phyloP scores from a whole-genome alignment of 1,140 invertebrate genomes.

The Zaprionus ornatus region DNA sequence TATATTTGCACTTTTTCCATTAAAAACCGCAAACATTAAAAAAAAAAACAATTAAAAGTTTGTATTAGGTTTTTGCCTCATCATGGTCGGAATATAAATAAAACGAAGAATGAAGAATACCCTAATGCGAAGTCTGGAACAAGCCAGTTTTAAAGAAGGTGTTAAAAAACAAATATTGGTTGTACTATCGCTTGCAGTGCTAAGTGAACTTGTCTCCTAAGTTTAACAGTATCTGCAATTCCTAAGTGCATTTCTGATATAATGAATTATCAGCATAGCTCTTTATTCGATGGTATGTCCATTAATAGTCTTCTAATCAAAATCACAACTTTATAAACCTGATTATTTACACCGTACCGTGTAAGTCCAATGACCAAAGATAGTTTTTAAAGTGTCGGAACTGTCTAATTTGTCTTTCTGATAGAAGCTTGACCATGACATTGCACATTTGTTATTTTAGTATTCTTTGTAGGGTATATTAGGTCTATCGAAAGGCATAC shows the following conservation, averaged over 20 bases:
- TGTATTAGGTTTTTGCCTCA: background rate
- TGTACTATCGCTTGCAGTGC: background rate
- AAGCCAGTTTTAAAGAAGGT: no score
- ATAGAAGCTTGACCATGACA: constrained; percentile 17
- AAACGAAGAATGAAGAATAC: background rate
- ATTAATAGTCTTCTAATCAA: background rate
- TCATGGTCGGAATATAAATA: background rate
- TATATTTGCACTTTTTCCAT: background rate
- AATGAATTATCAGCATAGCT: background rate
- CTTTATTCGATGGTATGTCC: background rate
- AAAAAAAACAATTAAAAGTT: background rate
- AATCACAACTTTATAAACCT: background rate
- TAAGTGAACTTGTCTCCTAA: background rate
- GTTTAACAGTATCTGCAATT: background rate
- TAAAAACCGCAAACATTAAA: background rate
- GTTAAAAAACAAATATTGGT: background rate
- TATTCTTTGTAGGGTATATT: background rate
- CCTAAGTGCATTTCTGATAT: background rate
- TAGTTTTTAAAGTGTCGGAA: background rate
- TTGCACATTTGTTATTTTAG: background rate
- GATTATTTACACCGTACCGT: background rate
- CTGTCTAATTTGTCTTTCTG: background rate
- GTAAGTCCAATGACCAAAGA: background rate
- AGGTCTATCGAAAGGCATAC: background rate
- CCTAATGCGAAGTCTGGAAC: background rate